Evolutionary conservation across 1,140 invertebrate genomes (phyloP), one percentile per base, ranked within the genome.

Genomic region (Cepaea nemoralis): DNA sequence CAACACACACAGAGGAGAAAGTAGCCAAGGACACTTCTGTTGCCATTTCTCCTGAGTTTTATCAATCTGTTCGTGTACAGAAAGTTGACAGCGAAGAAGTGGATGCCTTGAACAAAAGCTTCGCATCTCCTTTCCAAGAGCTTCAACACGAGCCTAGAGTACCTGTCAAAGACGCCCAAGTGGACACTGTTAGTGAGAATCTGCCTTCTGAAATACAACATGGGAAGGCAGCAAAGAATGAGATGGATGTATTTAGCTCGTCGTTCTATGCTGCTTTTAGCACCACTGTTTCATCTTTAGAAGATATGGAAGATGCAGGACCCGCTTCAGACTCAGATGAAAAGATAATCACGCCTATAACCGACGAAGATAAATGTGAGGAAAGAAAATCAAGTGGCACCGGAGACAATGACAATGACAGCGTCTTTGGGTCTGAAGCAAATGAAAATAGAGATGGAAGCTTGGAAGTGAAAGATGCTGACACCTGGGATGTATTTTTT

Each of bases 251-350:
- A 10, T 69, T 69, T 35, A 79, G 22, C 31, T 79, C 77, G 2
- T 79, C 77, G 0, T 80, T 80, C 69, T 80, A 80, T 48, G 16
- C 45, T 0, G 48, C 40, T 42, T 80, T 80, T 48, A 59, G 78
- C 31, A 42, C 78, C 0, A 80, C 78, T 10, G 78, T 80, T 27
- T 35, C 42, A 0, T 70, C 66, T 3, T 16, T 73, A 3, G 78
- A 80, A 37, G 78, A 80, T 35, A 24, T 50, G 8, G 67, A 66
- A 3, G 39, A 73, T 12, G 2, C 8, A 39, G 78, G 35, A 27
- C 45, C 35, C 12, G 33, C 31, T 2, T 16, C 45, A 5, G 33
- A 27, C 27, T 24, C 14, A 3, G 55, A 59, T 22, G 40, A 31
- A 2, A 39, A 75, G 24, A 40, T n/a, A 19, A 0, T 39, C 40